These are phyloP conservation scores for Monochamus saltuarius DNA, from an alignment of 1,140 invertebrate genomes.

Conservation along the genomic window DNA sequence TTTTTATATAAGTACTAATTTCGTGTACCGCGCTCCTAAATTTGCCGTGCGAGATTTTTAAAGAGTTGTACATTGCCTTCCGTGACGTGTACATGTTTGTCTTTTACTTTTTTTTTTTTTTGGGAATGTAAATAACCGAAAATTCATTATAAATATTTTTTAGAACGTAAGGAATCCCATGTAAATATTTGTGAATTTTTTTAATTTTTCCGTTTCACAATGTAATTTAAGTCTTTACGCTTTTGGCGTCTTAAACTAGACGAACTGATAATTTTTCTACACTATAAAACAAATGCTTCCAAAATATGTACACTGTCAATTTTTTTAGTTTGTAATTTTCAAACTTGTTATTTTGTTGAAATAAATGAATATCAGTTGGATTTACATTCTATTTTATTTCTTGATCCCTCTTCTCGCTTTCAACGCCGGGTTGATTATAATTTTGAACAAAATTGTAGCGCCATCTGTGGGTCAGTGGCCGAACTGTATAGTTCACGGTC, in stretches of 20 bases:
- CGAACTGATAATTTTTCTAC: constrained; percentile 49
- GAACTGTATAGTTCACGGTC: too few relatives aligned
- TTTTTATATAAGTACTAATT: constrained; percentile 18
- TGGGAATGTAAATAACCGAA: constrained; percentile 43
- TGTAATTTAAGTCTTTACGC: constrained; percentile 44
- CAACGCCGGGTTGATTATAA: too few relatives aligned
- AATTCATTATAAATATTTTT: constrained; percentile 34
- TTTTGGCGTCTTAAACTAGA: constrained; percentile 40
- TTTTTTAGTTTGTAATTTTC: constrained; percentile 50
- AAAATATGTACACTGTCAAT: constrained; percentile 49
- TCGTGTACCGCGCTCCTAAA: constrained; percentile 20
- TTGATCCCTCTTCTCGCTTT: background rate
- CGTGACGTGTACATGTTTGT: constrained; percentile 25
- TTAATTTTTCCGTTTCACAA: constrained; percentile 46
- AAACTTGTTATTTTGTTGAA: constrained; percentile 50
- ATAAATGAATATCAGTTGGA: constrained; percentile 50
- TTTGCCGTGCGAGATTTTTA: constrained; percentile 5
- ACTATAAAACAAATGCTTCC: constrained; percentile 49
- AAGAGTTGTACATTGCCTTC: constrained; percentile 24
- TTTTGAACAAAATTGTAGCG: too few relatives aligned
- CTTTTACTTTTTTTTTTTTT: constrained; percentile 30
- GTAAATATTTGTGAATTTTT: constrained; percentile 49
- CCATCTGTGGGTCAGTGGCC: too few relatives aligned
- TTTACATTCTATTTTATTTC: constrained; percentile 18
- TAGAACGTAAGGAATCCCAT: constrained; percentile 32